These are phyloP conservation scores for Betta splendens DNA, from an alignment of 2,797 vertebrate species.

Conservation along the genomic window DNA sequence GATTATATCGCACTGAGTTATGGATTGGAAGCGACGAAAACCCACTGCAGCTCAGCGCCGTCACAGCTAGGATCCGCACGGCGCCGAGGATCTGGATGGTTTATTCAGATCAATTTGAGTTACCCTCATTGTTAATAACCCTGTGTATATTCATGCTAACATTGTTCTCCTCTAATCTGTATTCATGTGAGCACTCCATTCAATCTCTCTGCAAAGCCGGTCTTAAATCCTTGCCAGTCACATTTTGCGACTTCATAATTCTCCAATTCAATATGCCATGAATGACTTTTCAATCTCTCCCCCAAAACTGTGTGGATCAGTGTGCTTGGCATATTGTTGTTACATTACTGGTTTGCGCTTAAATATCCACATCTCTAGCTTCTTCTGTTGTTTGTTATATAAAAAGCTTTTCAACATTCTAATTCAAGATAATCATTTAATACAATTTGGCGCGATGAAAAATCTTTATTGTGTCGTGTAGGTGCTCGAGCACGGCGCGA, in stretches of 20 bases:
- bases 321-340: slow-evolving; percentile 28
- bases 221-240: slow-evolving; percentile 80
- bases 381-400: slow-evolving; percentile 11
- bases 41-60: slow-evolving; percentile 56
- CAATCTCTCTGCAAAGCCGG: slow-evolving; percentile 76
- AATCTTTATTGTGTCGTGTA: slow-evolving; percentile 20
- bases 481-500: slow-evolving; percentile 31
- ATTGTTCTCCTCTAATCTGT: slow-evolving; percentile 80
- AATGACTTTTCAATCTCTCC: slow-evolving; percentile 56
- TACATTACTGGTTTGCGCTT: slow-evolving; percentile 45
- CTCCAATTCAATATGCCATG: slow-evolving; percentile 71
- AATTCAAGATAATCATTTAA: slow-evolving; percentile 62
- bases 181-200: slow-evolving; percentile 79
- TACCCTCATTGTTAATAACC: slow-evolving; percentile 79
- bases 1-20: slow-evolving; percentile 75
- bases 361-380: slow-evolving; percentile 29
- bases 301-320: slow-evolving; percentile 50
- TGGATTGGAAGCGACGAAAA: slow-evolving; percentile 74
- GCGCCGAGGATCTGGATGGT: slow-evolving; percentile 68
- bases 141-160: slow-evolving; percentile 79
- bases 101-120: slow-evolving; percentile 79
- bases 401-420: slow-evolving; percentile 23
- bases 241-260: slow-evolving; percentile 78
- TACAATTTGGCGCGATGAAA: slow-evolving; percentile 19
- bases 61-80: slow-evolving; percentile 47